Percentiles rank a stretch among this genome's conserved stretches.
Evolutionary conservation across 2,113 vertebrate genomes (phyloP).

Genomic region (Bos indicus): DNA sequence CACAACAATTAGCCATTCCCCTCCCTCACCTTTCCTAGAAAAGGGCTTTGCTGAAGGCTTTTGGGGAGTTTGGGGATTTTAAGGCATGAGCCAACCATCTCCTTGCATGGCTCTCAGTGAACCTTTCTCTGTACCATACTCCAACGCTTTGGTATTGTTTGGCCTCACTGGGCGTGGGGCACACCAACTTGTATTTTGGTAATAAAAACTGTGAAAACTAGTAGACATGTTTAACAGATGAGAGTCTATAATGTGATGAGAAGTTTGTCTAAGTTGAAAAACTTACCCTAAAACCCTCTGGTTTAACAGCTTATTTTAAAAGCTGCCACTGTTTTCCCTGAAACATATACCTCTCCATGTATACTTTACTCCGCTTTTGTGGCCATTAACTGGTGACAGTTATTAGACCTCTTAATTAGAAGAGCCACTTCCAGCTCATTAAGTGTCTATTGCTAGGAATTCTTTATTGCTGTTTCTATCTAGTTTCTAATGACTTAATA

Average conservation of each 20-base stretch:
- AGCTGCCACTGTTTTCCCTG: not conserved
- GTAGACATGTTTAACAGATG: not conserved
- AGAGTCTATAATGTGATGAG: not conserved
- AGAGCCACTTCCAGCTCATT: conserved; percentile 40
- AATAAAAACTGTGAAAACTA: not conserved
- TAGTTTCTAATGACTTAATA: conserved; percentile 29
- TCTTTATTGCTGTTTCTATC: conserved; percentile 39
- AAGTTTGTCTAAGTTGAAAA: not conserved
- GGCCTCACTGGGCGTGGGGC: not conserved
- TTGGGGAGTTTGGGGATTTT: not conserved
- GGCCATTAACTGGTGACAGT: conserved; percentile 30
- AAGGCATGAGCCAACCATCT: not conserved
- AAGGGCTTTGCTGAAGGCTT: not conserved
- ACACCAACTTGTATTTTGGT: not conserved
- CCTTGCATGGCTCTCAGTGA: not conserved
- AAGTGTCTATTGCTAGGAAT: conserved; percentile 12
- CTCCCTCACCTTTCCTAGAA: not conserved
- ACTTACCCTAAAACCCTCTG: not conserved
- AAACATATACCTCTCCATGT: not conserved
- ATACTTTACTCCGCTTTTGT: not conserved
- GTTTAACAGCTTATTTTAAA: conserved; percentile 12
- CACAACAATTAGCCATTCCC: not conserved
- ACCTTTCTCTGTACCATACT: not conserved
- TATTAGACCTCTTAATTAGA: conserved; percentile 51
- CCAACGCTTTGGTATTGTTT: not conserved